A percentile compares a stretch with the other conserved stretches of the same genome.
Evolutionary conservation across 2,888 invertebrate genomes (phyloP).

Genomic region (Syritta pipiens): DNA sequence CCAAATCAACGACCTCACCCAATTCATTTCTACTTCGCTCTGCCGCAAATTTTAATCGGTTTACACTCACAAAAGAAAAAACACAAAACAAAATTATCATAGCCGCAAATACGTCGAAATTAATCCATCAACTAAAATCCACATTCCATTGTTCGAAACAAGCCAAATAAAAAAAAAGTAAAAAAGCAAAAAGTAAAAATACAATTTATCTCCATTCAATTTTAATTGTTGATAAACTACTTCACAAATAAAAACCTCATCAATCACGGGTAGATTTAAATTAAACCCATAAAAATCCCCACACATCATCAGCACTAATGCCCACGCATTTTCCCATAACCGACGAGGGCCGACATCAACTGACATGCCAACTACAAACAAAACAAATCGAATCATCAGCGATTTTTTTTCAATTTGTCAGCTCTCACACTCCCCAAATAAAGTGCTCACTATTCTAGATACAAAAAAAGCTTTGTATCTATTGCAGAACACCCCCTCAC

Average conservation of each 20-base stretch:
- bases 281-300: slow-evolving; percentile 29
- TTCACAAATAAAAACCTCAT: slow-evolving; percentile 27
- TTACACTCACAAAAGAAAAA: background rate
- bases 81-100: background rate
- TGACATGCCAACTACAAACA: slow-evolving; percentile 23
- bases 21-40: no score
- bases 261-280: slow-evolving; percentile 35
- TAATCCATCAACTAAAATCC: no score
- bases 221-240: slow-evolving; percentile 27
- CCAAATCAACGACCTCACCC: no score
- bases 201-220: slow-evolving; percentile 39
- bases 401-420: slow-evolving; percentile 29
- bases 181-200: background rate
- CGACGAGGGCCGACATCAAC: slow-evolving; percentile 9
- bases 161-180: background rate
- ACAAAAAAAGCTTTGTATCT: no score
- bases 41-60: no score
- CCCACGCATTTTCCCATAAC: slow-evolving; percentile 10
- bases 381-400: slow-evolving; percentile 22
- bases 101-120: background rate
- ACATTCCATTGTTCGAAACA: no score
- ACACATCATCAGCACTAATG: slow-evolving; percentile 33
- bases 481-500: no score
- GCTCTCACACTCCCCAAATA: background rate
- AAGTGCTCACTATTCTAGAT: no score